Conservation (phyloP, 92 coral and sea anemone genomes). For the Palythoa grandiflora region DNA sequence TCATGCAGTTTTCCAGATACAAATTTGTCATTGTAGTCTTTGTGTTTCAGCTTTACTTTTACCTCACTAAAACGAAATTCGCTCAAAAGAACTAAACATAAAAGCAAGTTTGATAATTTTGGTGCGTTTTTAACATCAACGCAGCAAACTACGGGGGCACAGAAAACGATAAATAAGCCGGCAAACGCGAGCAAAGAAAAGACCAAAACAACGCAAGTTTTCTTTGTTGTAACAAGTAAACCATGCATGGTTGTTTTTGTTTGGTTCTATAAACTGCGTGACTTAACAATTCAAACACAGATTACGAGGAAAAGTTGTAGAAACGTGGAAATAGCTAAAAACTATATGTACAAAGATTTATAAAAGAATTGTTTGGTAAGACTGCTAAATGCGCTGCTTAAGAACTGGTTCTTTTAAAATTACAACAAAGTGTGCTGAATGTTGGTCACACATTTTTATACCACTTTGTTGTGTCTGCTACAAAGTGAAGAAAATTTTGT, state of each 20-base stretch:
- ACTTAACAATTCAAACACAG: neutral
- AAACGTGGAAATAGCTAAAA: neutral
- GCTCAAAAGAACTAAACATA: neutral
- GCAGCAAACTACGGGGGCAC: neutral
- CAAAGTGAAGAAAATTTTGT: neutral
- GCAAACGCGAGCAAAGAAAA: neutral
- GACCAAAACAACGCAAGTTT: neutral
- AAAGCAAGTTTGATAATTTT: neutral
- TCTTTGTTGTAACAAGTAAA: neutral
- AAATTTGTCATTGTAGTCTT: neutral
- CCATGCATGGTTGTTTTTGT: conserved; percentile 6
- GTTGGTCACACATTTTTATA: neutral
- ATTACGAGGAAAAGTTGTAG: neutral
- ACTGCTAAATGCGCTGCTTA: neutral
- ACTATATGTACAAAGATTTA: neutral
- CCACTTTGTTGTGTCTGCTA: neutral
- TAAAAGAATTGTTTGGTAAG: neutral
- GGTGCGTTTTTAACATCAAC: neutral
- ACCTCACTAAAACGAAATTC: neutral
- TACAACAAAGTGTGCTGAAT: neutral
- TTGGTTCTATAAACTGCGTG: neutral
- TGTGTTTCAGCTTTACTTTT: neutral
- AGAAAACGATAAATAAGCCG: neutral
- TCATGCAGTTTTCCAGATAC: neutral
- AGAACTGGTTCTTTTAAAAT: neutral